A percentile compares a stretch with the other conserved stretches of the same genome.
Evolutionary conservation across 1,140 invertebrate genomes (phyloP).

Genomic region (Cydia amplana): DNA sequence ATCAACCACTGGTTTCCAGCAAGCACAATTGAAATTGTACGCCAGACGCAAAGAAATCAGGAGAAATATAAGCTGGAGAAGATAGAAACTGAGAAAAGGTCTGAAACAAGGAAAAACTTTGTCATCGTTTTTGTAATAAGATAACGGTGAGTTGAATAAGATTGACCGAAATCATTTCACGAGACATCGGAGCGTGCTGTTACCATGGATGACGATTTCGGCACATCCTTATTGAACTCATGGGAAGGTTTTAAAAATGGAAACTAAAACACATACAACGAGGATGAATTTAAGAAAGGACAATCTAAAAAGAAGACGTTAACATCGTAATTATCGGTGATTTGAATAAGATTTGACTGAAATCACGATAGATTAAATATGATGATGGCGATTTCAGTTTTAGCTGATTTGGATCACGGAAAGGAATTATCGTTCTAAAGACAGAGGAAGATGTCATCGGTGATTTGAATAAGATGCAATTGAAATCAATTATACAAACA

Average conservation of each 20-base stretch:
- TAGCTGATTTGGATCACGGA: conserved; percentile 22
- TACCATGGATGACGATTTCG: not conserved
- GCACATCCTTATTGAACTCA: not conserved
- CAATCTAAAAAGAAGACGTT: too few species aligned
- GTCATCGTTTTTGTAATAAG: not conserved
- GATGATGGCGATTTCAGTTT: conserved; percentile 5
- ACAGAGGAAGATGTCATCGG: not conserved
- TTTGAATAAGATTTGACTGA: conserved; percentile 12
- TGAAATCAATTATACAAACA: not conserved
- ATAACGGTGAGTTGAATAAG: not conserved
- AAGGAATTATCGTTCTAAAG: not conserved
- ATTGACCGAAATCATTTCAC: not conserved
- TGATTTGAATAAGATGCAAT: not conserved
- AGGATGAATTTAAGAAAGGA: not conserved
- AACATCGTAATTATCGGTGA: not conserved
- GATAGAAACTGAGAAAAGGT: not conserved
- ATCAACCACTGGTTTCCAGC: conserved; percentile 1
- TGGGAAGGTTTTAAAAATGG: not conserved
- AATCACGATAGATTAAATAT: not conserved
- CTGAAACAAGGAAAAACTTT: not conserved
- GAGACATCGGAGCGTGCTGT: not conserved
- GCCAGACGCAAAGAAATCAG: not conserved
- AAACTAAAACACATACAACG: not conserved
- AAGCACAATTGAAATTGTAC: not conserved
- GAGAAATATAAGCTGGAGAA: not conserved